Evolutionary conservation across 2,888 invertebrate species (phyloP).

Genomic region (Dioctria rufipes): DNA sequence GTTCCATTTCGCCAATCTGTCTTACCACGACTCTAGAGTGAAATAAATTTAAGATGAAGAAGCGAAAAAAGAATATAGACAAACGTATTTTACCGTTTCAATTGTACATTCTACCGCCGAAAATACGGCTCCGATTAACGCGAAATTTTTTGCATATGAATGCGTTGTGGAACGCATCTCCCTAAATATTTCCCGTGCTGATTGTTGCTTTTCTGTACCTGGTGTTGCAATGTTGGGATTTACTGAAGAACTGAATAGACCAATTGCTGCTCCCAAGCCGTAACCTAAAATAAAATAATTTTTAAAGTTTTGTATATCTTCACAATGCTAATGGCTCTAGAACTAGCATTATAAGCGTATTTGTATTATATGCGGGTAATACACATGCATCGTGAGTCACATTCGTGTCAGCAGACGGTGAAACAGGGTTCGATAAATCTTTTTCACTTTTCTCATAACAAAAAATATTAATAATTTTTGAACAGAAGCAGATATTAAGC

Average conservation of each 20-base stretch:
- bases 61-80: not conserved
- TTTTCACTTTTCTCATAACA: too few species aligned
- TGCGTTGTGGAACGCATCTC: slow-evolving; percentile 94
- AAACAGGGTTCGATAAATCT: too few species aligned
- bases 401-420: too few species aligned
- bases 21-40: slow-evolving; percentile 83
- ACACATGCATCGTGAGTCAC: too few species aligned
- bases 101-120: slow-evolving; percentile 95
- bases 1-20: slow-evolving; percentile 98
- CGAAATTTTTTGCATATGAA: slow-evolving; percentile 98
- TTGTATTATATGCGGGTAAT: too few species aligned
- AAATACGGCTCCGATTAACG: slow-evolving; percentile 94
- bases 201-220: slow-evolving; percentile 83
- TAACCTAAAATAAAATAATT: slow-evolving; percentile 75
- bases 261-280: slow-evolving; percentile 94
- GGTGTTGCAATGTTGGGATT: slow-evolving; percentile 87
- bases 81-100: slow-evolving; percentile 81
- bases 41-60: slow-evolving; percentile 4
- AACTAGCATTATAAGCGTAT: too few species aligned
- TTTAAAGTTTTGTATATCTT: too few species aligned
- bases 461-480: too few species aligned
- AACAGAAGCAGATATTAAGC: too few species aligned
- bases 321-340: too few species aligned
- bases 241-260: slow-evolving; percentile 95
- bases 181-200: slow-evolving; percentile 87